Base-by-base conservation (phyloP, 1,140 invertebrate species). In the Temnothorax longispinosus region DNA sequence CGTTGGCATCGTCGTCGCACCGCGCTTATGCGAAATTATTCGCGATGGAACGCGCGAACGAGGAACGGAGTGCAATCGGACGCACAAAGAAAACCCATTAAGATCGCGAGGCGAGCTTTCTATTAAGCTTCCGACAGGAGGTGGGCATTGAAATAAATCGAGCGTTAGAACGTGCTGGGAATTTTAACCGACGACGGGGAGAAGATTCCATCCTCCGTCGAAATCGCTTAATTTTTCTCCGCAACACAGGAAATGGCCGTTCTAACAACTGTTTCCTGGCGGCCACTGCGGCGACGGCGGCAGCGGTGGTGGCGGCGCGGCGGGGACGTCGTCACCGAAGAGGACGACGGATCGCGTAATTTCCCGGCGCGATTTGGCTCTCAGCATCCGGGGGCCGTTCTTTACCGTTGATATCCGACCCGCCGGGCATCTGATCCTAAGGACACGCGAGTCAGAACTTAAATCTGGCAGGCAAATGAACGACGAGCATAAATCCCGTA, bases 401-500 rank as follows among this genome's bases (percentile, higher is more conserved):
- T 69, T 86, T 58, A 86, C 64, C 60, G 76, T 64, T 69, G 75
- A 80, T 86, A 86, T 58, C 64, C 64, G 56, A 58, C 82, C n/a
- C 47, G 56, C 74, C 32, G 85, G 54, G 52, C 76, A 82, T 86
- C 76, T 86, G 85, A 86, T 86, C 35, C 54, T 64, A n/a, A 74
- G 56, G 76, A 86, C 85, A 86, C 76, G 85, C 85, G 85, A 86
- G 85, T 86, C 76, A 69, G 85, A 81, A 86, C 54, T 86, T 86
- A 86, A 86, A 81, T 81, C 64, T 86, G 85, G 64, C 85, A 81
- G 76, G 76, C 64, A 80, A 86, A 86, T 86, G 85, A 77, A 86
- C 75, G 76, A 69, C 76, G 75, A 8, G 76, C 54, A 86, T 86
- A 86, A 86, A 86, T 86, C 85, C 58, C 84, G 60, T 67, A 80